phyloP scores from a whole-genome alignment of 2,113 vertebrate species.

The Parus major region DNA sequence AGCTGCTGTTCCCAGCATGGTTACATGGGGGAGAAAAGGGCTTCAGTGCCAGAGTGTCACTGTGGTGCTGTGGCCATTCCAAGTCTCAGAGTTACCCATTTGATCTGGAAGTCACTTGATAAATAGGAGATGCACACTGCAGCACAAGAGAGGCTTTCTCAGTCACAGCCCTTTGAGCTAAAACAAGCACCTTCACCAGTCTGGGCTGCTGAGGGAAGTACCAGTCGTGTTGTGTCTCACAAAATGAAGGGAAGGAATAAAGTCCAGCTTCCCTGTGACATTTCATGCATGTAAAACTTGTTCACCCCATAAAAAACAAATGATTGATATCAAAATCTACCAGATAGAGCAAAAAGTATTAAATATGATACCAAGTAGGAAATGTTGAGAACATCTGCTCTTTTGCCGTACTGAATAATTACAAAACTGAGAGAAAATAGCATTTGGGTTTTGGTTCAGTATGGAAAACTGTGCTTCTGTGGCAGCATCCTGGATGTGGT shows the following conservation, averaged over 20 bases:
- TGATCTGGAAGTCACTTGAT: not conserved
- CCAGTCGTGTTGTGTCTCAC: not conserved
- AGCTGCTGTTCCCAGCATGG: accelerated
- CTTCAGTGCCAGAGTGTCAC: accelerated
- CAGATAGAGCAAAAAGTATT: not conserved
- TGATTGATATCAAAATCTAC: not conserved
- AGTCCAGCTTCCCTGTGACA: not conserved
- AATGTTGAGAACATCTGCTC: not conserved
- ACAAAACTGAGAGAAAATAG: not conserved
- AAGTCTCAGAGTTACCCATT: not conserved
- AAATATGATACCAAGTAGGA: not conserved
- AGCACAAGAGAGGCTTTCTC: not conserved
- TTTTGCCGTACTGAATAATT: not conserved
- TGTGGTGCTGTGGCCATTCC: not conserved
- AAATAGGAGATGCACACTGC: not conserved
- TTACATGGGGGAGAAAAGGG: accelerated
- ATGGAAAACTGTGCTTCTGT: not conserved
- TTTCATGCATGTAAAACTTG: not conserved
- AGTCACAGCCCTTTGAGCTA: not conserved
- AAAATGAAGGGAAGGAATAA: not conserved
- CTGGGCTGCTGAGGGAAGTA: not conserved
- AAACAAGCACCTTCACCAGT: not conserved
- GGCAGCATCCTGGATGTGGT: not conserved
- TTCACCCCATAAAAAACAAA: not conserved
- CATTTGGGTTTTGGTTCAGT: not conserved